These are phyloP conservation scores for Eupithecia subfuscata DNA, from an alignment of 2,888 invertebrate species.

Conservation along the genomic window DNA sequence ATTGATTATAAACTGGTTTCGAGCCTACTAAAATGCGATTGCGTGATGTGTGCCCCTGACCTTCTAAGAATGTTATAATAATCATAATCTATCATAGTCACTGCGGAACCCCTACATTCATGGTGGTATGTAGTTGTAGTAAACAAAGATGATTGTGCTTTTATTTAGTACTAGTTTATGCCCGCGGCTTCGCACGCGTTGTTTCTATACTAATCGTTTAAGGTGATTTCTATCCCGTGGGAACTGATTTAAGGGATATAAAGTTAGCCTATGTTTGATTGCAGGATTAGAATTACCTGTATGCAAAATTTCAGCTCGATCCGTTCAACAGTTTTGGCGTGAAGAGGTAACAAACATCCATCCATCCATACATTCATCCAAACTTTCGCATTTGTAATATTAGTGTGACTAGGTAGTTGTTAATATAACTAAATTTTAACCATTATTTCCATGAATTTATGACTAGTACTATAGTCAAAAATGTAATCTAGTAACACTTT, in stretches of 20 bases:
- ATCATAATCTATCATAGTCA: neutral
- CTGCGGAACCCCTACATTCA: neutral
- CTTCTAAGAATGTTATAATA: constrained; percentile 21
- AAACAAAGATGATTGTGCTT: neutral
- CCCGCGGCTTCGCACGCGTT: too few relatives aligned
- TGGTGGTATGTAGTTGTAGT: neutral
- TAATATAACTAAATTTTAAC: neutral
- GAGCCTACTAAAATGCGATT: constrained; percentile 16
- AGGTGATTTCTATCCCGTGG: too few relatives aligned
- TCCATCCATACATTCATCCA: too few relatives aligned
- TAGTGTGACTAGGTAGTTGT: too few relatives aligned
- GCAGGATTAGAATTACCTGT: too few relatives aligned
- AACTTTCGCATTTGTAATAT: too few relatives aligned
- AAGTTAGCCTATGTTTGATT: too few relatives aligned
- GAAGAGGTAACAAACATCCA: too few relatives aligned
- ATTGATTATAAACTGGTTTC: constrained; percentile 26
- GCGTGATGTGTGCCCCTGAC: constrained; percentile 24
- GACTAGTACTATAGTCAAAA: neutral
- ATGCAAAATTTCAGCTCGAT: too few relatives aligned
- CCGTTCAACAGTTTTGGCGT: too few relatives aligned
- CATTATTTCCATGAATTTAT: neutral
- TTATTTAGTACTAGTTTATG: neutral
- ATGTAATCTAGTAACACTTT: neutral
- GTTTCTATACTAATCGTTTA: too few relatives aligned
- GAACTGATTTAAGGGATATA: too few relatives aligned